phyloP scores from a whole-genome alignment of 2,113 vertebrate species.

The Dasyurus viverrinus region DNA sequence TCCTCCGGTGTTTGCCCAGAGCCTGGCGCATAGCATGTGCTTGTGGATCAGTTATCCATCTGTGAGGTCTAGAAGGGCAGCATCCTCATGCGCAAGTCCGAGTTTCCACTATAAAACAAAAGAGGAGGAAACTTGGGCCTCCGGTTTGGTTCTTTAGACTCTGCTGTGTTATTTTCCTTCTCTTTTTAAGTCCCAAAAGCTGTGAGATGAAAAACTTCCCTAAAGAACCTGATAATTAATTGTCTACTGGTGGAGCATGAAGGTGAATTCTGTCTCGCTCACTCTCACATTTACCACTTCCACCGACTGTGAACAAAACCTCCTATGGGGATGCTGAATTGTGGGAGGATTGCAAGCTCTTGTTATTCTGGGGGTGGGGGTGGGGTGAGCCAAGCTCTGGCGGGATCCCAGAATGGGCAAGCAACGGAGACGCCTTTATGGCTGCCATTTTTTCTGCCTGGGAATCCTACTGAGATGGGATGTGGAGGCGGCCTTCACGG shows the following conservation, averaged over 20 bases:
- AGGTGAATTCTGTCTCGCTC: constrained; percentile 11
- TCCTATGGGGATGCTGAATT: background rate
- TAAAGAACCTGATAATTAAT: constrained; percentile 2
- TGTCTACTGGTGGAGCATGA: background rate
- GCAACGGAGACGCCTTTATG: background rate
- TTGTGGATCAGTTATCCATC: background rate
- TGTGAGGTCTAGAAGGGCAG: background rate
- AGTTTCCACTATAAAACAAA: background rate
- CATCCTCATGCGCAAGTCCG: background rate
- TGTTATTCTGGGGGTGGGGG: background rate
- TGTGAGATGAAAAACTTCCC: background rate
- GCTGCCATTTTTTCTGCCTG: background rate
- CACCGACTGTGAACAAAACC: background rate
- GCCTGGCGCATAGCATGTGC: background rate
- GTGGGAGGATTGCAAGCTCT: background rate
- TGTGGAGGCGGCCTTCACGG: background rate
- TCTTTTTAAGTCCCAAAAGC: background rate
- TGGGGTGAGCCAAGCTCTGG: background rate
- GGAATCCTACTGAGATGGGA: background rate
- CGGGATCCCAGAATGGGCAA: background rate
- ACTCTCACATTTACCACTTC: background rate
- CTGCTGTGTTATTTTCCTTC: background rate
- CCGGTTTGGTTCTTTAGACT: background rate
- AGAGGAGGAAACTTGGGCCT: background rate
- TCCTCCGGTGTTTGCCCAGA: background rate